Base-by-base conservation (phyloP, 2,888 invertebrate species). In the Lochmaea capreae region DNA sequence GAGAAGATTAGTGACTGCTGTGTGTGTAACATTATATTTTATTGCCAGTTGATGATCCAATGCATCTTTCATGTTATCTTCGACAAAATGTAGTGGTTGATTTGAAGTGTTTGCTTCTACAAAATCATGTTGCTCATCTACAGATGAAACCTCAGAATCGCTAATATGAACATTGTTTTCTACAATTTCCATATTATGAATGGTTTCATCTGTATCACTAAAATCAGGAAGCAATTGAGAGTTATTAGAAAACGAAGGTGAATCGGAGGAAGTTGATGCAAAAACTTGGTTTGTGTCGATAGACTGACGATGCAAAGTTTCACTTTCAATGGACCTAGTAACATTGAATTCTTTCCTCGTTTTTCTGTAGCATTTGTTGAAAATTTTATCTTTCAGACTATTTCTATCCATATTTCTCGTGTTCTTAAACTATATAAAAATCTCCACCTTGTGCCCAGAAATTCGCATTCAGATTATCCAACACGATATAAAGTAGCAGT, bases 301-400 rank as follows among this genome's bases (percentile, higher is more conserved):
- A 49, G 49, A 49, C n/a, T 49, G 49, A 49, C n/a, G 49, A 49
- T 49, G 49, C n/a, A 49, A 49, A 2, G 49, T 49, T n/a, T 49
- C 49, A 49, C n/a, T 49, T 49, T n/a, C 49, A 49, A 49, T 49
- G 49, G 49, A 43, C 43, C 43, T 43, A 43, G 43, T 43, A 43
- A 43, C 43, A 43, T 43, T 43, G 43, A 43, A 43, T 49, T n/a
- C 49, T 49, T 49, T 49, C 49, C 49, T 49, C 49, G 49, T 49
- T n/a, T 49, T 49, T 49, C 49, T 49, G 49, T n/a, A 49, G 49
- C 5, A 49, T 49, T 49, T 49, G n/a, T n/a, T 49, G n/a, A 49
- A n/a, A 49, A 49, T 49, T 49, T 49, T n/a, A 49, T 49, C n/a
- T 49, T 49, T 49, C 49, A 49, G 6, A 49, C n/a, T 49, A n/a